Evolutionary conservation across 2,113 vertebrate genomes (phyloP).

Genomic region (Elaphurus davidianus): DNA sequence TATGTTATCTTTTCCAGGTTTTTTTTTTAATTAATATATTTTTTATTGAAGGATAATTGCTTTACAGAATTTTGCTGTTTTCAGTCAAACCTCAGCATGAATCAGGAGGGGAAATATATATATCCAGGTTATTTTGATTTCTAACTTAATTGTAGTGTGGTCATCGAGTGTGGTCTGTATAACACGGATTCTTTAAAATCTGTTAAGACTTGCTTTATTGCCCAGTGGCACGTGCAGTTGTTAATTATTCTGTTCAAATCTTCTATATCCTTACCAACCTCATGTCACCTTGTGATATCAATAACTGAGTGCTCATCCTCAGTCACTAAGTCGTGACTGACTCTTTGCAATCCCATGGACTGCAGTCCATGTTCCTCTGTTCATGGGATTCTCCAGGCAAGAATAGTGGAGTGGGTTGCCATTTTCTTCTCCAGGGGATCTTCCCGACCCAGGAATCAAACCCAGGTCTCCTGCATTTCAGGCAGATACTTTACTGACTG

Average conservation of each 20-base stretch:
- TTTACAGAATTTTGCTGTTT: background rate
- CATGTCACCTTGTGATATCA: background rate
- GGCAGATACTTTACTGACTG: background rate
- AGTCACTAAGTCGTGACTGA: background rate
- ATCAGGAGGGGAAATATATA: background rate
- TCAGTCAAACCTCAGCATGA: background rate
- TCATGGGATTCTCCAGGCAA: background rate
- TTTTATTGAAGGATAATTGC: background rate
- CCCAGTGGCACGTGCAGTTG: background rate
- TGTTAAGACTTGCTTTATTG: background rate
- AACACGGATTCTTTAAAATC: background rate
- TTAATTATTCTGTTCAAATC: background rate
- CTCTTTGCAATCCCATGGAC: background rate
- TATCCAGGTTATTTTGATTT: background rate
- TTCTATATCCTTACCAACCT: background rate
- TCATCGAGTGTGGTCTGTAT: background rate
- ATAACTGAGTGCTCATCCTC: background rate
- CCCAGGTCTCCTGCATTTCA: background rate
- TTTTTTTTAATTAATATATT: background rate
- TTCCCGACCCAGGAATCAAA: background rate
- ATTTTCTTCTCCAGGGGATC: background rate
- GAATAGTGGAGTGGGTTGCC: background rate
- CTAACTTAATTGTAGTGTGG: background rate
- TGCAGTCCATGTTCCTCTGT: background rate
- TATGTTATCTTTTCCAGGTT: background rate